phyloP scores from a whole-genome alignment of 2,113 vertebrate genomes.

The Montifringilla adamsi region DNA sequence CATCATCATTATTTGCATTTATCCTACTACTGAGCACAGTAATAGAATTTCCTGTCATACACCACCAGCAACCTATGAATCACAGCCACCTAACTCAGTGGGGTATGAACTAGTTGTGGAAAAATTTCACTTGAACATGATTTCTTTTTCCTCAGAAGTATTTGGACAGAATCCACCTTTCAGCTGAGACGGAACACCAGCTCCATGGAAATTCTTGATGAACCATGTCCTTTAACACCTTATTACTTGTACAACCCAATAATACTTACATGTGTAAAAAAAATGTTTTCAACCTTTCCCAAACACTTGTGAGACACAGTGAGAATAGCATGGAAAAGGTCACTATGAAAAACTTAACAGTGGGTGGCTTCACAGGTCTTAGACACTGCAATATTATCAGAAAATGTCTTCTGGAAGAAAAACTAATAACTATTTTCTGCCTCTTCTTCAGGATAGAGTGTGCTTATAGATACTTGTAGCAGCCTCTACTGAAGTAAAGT shows the following conservation, averaged over 20 bases:
- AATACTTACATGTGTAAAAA: not conserved
- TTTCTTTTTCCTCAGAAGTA: not conserved
- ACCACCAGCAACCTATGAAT: not conserved
- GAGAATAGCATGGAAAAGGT: not conserved
- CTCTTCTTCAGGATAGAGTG: not conserved
- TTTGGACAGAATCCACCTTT: not conserved
- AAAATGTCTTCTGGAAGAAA: not conserved
- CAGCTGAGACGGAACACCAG: not conserved
- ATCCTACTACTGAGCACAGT: not conserved
- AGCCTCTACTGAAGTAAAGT: not conserved
- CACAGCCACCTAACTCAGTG: not conserved
- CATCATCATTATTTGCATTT: slow-evolving; percentile 19
- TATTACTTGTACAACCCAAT: not conserved
- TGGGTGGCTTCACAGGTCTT: not conserved
- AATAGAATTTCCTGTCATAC: slow-evolving; percentile 4
- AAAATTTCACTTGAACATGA: not conserved
- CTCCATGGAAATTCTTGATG: not conserved
- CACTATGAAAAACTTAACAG: not conserved
- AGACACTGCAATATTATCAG: not conserved
- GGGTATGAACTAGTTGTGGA: not conserved
- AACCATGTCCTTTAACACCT: not conserved
- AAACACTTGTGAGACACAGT: not conserved
- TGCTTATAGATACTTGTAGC: not conserved
- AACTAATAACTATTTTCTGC: not conserved
- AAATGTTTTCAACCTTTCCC: not conserved